These are phyloP conservation scores for Chelidonichthys spinosus DNA, from an alignment of 2,797 vertebrate genomes.

Conservation along the genomic window DNA sequence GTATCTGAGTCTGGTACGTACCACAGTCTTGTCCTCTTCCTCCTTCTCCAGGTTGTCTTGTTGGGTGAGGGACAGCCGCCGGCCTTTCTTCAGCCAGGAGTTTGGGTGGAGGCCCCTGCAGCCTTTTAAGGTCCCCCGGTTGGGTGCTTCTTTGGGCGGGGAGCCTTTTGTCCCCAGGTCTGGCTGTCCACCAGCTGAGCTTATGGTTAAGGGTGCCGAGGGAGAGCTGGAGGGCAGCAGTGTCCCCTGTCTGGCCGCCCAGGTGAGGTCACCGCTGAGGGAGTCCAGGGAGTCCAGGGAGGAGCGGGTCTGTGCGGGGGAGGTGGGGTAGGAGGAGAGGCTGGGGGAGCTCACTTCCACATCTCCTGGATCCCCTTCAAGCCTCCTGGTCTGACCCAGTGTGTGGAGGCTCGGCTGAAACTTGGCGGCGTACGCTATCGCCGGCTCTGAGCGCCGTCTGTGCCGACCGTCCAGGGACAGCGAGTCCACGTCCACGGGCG, in stretches of 20 bases:
- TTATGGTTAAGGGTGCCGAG: constrained; percentile 10
- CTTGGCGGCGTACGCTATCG: constrained; percentile 75
- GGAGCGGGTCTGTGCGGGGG: constrained; percentile 82
- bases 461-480: constrained; percentile 28
- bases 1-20: constrained; percentile 30
- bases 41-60: constrained; percentile 79
- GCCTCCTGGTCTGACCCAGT: constrained; percentile 38
- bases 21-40: constrained; percentile 42
- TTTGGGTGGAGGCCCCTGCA: constrained; percentile 85
- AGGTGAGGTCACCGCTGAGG: constrained; percentile 74
- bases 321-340: constrained; percentile 86
- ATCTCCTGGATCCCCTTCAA: constrained; percentile 51
- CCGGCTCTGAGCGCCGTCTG: constrained; percentile 73
- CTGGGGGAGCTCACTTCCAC: constrained; percentile 87
- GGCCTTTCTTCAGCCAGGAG: constrained; percentile 85
- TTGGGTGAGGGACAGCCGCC: constrained; percentile 84
- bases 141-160: constrained; percentile 62
- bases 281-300: constrained; percentile 90
- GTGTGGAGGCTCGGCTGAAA: constrained; percentile 37
- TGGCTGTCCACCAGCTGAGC: not conserved
- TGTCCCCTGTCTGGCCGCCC: constrained; percentile 52
- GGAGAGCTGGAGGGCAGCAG: not conserved
- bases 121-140: constrained; percentile 58
- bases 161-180: constrained; percentile 33
- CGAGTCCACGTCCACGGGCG: constrained; percentile 37